A percentile compares a stretch with the other conserved stretches of the same genome.
These are phyloP conservation scores for Nipponia nippon DNA, from an alignment of 2,113 vertebrate species.

Conservation along the genomic window DNA sequence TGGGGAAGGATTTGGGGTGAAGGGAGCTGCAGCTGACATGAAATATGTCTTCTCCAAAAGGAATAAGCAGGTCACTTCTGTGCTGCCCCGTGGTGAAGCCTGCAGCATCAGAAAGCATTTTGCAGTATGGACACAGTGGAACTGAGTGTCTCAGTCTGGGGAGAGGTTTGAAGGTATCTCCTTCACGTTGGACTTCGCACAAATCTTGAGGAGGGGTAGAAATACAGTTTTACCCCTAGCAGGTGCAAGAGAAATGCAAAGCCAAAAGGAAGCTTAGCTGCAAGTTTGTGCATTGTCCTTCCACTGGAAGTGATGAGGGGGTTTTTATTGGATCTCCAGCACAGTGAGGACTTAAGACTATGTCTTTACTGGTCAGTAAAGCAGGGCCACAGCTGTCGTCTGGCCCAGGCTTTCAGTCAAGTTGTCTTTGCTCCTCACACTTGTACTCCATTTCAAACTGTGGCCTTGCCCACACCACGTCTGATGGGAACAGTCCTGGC, in stretches of 20 bases:
- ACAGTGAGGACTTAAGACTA: background rate
- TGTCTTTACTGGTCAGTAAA: background rate
- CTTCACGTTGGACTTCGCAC: background rate
- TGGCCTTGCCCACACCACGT: background rate
- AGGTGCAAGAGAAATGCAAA: background rate
- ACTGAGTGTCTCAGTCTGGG: background rate
- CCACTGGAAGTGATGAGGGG: background rate
- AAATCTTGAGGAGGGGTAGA: accelerated
- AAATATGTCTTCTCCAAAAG: background rate
- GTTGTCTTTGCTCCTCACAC: background rate
- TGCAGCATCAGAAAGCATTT: background rate
- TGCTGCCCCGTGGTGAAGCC: background rate
- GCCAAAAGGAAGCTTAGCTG: background rate
- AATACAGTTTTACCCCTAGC: background rate
- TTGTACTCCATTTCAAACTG: background rate
- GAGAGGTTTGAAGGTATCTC: background rate
- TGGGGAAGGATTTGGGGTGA: background rate
- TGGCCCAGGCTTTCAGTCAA: background rate
- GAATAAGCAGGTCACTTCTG: background rate
- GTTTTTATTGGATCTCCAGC: background rate
- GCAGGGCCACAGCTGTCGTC: background rate
- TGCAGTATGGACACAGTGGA: background rate
- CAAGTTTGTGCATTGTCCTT: background rate
- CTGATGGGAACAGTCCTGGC: background rate
- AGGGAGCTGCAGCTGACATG: background rate